Evolutionary conservation across 2,888 invertebrate species (phyloP).

Genomic region (Cantharis nigra): DNA sequence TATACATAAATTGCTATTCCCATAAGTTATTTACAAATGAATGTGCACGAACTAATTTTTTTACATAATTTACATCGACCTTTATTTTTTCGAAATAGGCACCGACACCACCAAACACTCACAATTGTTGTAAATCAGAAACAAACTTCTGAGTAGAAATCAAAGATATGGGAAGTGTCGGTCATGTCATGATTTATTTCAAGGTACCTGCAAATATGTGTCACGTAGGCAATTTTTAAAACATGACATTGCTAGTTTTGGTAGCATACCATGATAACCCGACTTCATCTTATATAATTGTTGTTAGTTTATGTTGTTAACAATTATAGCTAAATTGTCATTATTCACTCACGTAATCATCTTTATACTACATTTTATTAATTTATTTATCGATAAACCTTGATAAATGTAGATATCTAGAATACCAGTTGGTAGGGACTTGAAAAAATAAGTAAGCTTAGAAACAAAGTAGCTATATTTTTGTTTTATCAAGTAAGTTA

Average conservation of each 20-base stretch:
- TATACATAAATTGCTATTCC: background rate
- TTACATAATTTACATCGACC: background rate
- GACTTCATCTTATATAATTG: background rate
- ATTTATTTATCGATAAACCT: too few relatives aligned
- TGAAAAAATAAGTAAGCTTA: background rate
- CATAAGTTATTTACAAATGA: background rate
- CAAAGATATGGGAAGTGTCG: background rate
- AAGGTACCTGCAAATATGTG: slow-evolving; percentile 8
- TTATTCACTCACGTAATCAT: too few relatives aligned
- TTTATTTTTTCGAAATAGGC: background rate
- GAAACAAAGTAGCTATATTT: background rate
- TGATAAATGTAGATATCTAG: too few relatives aligned
- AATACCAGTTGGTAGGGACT: too few relatives aligned
- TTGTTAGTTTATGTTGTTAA: background rate
- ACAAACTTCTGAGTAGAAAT: background rate
- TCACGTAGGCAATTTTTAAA: slow-evolving; percentile 8
- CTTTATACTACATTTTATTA: too few relatives aligned
- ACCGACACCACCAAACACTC: background rate
- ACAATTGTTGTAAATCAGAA: background rate
- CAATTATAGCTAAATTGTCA: background rate
- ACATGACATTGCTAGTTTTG: background rate
- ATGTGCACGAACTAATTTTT: background rate
- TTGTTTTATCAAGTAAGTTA: background rate
- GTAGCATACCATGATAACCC: background rate
- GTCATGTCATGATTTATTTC: slow-evolving; percentile 4